Evolutionary conservation across 2,113 vertebrate genomes (phyloP).

Genomic region (Chionis minor): DNA sequence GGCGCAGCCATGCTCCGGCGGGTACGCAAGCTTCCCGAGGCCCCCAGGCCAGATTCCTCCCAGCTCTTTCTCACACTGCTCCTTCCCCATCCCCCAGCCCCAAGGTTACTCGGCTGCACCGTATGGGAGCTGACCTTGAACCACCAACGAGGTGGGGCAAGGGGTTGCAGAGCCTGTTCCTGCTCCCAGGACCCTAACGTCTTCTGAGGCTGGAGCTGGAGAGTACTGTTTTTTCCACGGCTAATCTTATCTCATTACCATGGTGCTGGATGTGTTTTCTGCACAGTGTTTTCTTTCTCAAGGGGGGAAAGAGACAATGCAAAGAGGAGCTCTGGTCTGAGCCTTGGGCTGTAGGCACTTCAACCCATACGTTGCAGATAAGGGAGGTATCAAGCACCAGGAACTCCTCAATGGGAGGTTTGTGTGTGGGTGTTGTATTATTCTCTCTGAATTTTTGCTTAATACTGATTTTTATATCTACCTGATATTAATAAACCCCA

Average conservation of each 20-base stretch:
- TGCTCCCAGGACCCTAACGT: neutral
- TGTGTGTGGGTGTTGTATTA: neutral
- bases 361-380: neutral
- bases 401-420: neutral
- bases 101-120: rapidly evolving
- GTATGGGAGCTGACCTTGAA: rapidly evolving
- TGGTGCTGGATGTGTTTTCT: neutral
- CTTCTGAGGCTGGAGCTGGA: neutral
- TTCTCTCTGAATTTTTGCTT: slow-evolving; percentile 9
- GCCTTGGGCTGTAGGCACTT: neutral
- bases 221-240: neutral
- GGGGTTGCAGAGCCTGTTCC: neutral
- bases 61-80: neutral
- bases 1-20: rapidly evolving
- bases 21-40: neutral
- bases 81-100: rapidly evolving
- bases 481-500: neutral
- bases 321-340: neutral
- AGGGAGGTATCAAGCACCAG: neutral
- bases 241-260: rapidly evolving
- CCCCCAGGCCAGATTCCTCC: neutral
- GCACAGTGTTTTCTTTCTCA: neutral
- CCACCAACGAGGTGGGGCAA: neutral
- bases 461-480: neutral
- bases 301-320: neutral